Evolutionary conservation across 2,888 invertebrate species (phyloP).

Genomic region (Syrista parreyssii): DNA sequence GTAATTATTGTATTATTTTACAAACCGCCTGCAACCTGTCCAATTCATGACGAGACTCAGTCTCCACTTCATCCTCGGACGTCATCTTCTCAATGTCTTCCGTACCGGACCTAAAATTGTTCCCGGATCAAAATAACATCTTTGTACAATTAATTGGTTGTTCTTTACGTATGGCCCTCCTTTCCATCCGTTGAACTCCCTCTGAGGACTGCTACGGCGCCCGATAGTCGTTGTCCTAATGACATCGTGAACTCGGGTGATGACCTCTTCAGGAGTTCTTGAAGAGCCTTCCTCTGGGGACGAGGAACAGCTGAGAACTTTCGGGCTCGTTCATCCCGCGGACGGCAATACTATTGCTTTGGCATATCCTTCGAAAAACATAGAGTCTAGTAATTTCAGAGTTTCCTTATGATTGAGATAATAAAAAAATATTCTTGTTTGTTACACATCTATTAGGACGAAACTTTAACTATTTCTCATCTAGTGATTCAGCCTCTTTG

Average conservation of each 20-base stretch:
- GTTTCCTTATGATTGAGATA: neutral
- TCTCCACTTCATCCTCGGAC: slow-evolving; percentile 45
- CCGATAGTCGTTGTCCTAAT: slow-evolving; percentile 46
- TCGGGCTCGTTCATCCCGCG: slow-evolving; percentile 11
- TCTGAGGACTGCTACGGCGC: slow-evolving; percentile 45
- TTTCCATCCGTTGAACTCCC: slow-evolving; percentile 36
- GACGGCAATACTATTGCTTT: neutral
- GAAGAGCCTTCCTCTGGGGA: slow-evolving; percentile 7
- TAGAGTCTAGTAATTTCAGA: neutral
- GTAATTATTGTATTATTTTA: slow-evolving; percentile 20
- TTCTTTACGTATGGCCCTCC: slow-evolving; percentile 40
- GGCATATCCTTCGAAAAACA: neutral
- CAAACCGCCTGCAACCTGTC: slow-evolving; percentile 44
- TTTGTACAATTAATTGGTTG: slow-evolving; percentile 3
- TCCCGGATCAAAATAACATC: neutral
- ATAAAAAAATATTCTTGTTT: neutral
- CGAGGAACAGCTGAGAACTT: slow-evolving; percentile 11
- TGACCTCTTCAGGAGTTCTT: slow-evolving; percentile 19
- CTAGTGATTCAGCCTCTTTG: neutral
- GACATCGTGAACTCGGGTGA: slow-evolving; percentile 40
- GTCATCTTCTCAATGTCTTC: slow-evolving; percentile 53
- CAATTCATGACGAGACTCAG: slow-evolving; percentile 22
- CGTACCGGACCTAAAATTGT: slow-evolving; percentile 26
- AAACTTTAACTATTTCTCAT: neutral
- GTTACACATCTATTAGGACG: neutral